Evolutionary conservation across 2,888 invertebrate genomes (phyloP).

Genomic region (Fragum whitleyi): DNA sequence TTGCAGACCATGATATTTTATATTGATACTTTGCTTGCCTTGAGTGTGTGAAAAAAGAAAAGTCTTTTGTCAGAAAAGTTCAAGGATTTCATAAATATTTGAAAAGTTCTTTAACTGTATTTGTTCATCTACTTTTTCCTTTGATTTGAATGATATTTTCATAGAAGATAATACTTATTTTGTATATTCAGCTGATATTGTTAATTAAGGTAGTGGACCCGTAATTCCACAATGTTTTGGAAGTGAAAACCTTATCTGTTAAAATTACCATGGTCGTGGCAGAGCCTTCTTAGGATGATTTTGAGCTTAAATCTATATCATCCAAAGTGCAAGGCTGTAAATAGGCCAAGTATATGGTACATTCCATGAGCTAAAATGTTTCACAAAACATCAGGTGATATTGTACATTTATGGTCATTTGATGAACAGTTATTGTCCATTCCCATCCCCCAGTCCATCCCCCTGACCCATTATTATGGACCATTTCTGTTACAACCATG

Average conservation of each 20-base stretch:
- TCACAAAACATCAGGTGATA: constrained; percentile 14
- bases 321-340: too few relatives aligned
- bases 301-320: too few relatives aligned
- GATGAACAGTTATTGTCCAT: constrained; percentile 7
- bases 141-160: background rate
- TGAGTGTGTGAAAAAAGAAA: background rate
- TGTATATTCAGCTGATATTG: background rate
- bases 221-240: too few relatives aligned
- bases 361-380: background rate
- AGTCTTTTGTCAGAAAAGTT: background rate
- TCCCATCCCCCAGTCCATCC: constrained; percentile 5
- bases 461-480: constrained; percentile 16
- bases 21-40: too few relatives aligned
- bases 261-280: too few relatives aligned
- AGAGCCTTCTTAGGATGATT: too few relatives aligned
- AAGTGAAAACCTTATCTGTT: too few relatives aligned
- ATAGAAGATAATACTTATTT: background rate
- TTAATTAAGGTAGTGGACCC: too few relatives aligned
- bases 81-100: constrained; percentile 1
- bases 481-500: background rate
- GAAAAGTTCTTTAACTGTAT: background rate
- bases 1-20: too few relatives aligned
- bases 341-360: too few relatives aligned
- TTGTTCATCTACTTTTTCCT: background rate
- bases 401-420: constrained; percentile 25